phyloP scores from a whole-genome alignment of 2,888 invertebrate genomes.

The Bursaphelenchus okinawaensis region DNA sequence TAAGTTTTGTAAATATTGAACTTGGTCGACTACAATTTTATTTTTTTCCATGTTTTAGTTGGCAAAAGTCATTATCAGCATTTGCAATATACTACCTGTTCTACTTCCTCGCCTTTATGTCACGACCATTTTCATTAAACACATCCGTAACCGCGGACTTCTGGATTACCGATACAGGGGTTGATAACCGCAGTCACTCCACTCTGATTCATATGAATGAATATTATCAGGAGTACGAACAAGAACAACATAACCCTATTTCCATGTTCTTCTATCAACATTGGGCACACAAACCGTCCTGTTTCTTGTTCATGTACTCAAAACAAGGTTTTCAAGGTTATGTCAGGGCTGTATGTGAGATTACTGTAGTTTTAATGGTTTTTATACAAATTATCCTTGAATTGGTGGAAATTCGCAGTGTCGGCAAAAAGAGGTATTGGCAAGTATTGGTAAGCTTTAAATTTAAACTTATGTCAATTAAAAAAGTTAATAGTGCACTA shows the following conservation, averaged over 20 bases:
- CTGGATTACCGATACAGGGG: not conserved
- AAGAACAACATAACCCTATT: not conserved
- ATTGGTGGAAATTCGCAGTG: constrained; percentile 37
- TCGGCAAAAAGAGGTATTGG: constrained; percentile 61
- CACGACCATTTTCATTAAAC: constrained; percentile 65
- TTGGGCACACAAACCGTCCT: not conserved
- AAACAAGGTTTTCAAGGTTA: not conserved
- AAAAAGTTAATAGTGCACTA: too few species aligned
- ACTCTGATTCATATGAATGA: not conserved
- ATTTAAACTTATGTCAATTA: not conserved
- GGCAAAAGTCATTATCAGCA: constrained; percentile 69
- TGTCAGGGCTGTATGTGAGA: constrained; percentile 1
- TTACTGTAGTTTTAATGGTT: not conserved
- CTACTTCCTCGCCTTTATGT: constrained; percentile 78
- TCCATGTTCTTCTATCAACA: not conserved
- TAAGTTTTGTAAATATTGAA: too few species aligned
- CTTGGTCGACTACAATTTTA: too few species aligned
- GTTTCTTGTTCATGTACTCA: not conserved
- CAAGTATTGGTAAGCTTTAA: constrained; percentile 74
- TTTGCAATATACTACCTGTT: constrained; percentile 85
- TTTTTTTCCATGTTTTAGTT: constrained; percentile 37
- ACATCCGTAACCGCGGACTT: constrained; percentile 21
- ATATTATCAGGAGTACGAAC: not conserved
- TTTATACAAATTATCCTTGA: constrained; percentile 38
- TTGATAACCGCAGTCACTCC: not conserved